A percentile compares a stretch with the other conserved stretches of the same genome.
Conservation (phyloP, 2,888 invertebrate species). For the Volucella inflata region DNA sequence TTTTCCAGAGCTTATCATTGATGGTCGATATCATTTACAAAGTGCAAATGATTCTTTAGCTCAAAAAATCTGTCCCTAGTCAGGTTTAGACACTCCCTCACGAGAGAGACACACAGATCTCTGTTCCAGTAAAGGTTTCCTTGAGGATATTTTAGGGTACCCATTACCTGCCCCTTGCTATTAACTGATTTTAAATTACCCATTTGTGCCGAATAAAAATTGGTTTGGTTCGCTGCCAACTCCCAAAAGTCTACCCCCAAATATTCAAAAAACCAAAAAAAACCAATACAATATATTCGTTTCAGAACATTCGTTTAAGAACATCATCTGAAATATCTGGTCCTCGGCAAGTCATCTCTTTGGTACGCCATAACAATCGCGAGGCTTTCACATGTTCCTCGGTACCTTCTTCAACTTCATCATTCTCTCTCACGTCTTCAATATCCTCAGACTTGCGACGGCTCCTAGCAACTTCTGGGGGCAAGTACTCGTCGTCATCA, state of each 20-base stretch:
- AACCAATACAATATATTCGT: constrained; percentile 14
- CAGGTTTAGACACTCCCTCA: constrained; percentile 21
- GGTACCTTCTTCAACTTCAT: too few relatives aligned
- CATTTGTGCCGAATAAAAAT: constrained; percentile 31
- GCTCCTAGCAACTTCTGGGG: neutral
- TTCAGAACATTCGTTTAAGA: constrained; percentile 5
- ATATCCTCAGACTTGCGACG: neutral
- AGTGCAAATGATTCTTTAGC: constrained; percentile 32
- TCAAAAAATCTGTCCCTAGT: constrained; percentile 37
- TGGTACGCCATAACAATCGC: constrained; percentile 5
- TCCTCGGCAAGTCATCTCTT: neutral
- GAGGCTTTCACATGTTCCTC: too few relatives aligned
- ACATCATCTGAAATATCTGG: constrained; percentile 2
- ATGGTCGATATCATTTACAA: constrained; percentile 1
- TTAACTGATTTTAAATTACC: constrained; percentile 37
- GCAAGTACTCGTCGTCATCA: neutral
- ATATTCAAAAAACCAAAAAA: constrained; percentile 54
- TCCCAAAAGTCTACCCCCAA: constrained; percentile 34
- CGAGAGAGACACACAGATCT: too few relatives aligned
- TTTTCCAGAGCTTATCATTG: too few relatives aligned
- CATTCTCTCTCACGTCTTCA: constrained; percentile 1
- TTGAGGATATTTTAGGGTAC: constrained; percentile 39
- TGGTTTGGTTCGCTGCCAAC: constrained; percentile 17
- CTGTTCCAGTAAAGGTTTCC: constrained; percentile 39
- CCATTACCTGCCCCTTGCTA: constrained; percentile 27